Evolutionary conservation across 2,113 vertebrate species (phyloP).

Genomic region (Struthidea cinerea): DNA sequence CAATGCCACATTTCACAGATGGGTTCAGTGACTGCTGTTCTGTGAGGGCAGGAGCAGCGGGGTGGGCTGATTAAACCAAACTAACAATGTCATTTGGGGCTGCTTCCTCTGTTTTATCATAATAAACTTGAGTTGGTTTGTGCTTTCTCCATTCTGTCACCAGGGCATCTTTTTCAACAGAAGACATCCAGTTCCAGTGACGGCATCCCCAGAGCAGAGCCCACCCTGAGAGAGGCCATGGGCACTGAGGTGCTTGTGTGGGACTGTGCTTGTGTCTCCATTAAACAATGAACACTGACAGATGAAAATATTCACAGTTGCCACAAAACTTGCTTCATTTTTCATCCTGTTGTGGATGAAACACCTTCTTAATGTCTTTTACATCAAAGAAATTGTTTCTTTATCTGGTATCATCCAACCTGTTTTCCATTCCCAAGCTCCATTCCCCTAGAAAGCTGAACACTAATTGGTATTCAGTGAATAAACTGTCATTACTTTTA

Average conservation of each 20-base stretch:
- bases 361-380: not conserved
- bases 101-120: not conserved
- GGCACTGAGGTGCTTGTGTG: not conserved
- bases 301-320: not conserved
- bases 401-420: not conserved
- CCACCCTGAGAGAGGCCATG: rapidly evolving
- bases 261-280: not conserved
- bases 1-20: not conserved
- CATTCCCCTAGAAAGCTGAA: not conserved
- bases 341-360: not conserved
- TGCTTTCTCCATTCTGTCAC: not conserved
- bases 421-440: not conserved
- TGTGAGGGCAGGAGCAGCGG: not conserved
- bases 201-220: not conserved
- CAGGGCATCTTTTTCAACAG: not conserved
- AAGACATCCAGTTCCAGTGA: not conserved
- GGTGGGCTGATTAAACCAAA: not conserved
- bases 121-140: not conserved
- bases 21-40: not conserved
- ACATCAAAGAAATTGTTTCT: not conserved
- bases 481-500: not conserved
- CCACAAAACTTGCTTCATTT: not conserved
- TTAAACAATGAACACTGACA: not conserved
- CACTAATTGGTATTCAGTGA: not conserved
- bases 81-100: not conserved